Evolutionary conservation across 2,113 vertebrate genomes (phyloP).

Genomic region (Noctilio leporinus): DNA sequence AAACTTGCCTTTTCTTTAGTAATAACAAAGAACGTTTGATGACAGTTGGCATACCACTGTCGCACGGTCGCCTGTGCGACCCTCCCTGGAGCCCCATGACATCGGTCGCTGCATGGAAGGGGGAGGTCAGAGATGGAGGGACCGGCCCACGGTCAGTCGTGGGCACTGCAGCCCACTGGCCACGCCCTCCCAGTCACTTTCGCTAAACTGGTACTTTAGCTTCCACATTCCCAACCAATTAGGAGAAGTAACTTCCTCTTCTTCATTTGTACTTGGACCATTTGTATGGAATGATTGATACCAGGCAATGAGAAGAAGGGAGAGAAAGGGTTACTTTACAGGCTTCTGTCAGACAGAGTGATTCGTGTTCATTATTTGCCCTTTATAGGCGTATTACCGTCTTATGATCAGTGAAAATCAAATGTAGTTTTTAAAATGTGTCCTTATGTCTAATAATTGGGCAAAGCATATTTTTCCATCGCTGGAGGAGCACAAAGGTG

Average conservation of each 20-base stretch:
- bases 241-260: neutral
- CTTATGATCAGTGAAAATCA: neutral
- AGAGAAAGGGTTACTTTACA: constrained; percentile 24
- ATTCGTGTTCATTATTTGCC: constrained; percentile 24
- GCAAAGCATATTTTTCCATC: neutral
- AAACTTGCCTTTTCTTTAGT: neutral
- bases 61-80: neutral
- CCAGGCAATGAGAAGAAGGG: neutral
- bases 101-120: neutral
- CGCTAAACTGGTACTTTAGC: neutral
- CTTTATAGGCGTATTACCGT: neutral
- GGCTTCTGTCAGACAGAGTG: constrained; percentile 1
- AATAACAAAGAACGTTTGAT: neutral
- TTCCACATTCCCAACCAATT: neutral
- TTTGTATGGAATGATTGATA: constrained; percentile 35
- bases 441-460: neutral
- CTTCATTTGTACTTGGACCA: constrained; percentile 4
- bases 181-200: neutral
- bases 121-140: neutral
- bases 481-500: neutral
- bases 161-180: neutral
- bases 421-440: neutral
- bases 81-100: neutral
- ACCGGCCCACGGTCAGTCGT: neutral
- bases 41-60: neutral